Percentiles rank a stretch among this genome's conserved stretches.
These are phyloP conservation scores for Macaca mulatta DNA, from an alignment of 2,113 vertebrate genomes.

Conservation along the genomic window DNA sequence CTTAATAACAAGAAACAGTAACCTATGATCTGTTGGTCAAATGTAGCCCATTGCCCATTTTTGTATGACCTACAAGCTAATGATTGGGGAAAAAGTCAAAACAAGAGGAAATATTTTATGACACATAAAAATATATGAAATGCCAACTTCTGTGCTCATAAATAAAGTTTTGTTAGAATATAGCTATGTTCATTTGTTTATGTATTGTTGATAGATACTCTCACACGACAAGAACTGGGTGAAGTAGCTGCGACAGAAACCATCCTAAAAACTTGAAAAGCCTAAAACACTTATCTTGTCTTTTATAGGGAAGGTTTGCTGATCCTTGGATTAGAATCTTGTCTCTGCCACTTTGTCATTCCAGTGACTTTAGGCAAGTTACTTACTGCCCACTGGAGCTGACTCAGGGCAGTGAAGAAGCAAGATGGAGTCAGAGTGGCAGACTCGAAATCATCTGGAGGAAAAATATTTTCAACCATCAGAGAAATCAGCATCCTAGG, in stretches of 20 bases:
- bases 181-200: neutral
- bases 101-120: neutral
- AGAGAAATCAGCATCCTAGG: neutral
- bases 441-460: neutral
- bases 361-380: neutral
- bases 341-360: neutral
- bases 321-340: neutral
- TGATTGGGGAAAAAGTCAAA: neutral
- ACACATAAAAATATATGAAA: neutral
- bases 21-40: neutral
- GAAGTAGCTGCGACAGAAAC: neutral
- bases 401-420: neutral
- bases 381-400: neutral
- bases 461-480: neutral
- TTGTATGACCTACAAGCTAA: neutral
- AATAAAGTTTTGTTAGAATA: constrained; percentile 22
- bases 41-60: neutral
- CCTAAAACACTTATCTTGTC: neutral
- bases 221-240: neutral
- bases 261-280: neutral
- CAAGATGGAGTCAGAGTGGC: neutral
- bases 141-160: neutral
- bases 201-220: neutral
- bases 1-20: neutral
- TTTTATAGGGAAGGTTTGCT: neutral